Evolutionary conservation across 2,113 vertebrate genomes (phyloP), one percentile per base, ranked within the genome.

Genomic region (Chaetops frenatus): DNA sequence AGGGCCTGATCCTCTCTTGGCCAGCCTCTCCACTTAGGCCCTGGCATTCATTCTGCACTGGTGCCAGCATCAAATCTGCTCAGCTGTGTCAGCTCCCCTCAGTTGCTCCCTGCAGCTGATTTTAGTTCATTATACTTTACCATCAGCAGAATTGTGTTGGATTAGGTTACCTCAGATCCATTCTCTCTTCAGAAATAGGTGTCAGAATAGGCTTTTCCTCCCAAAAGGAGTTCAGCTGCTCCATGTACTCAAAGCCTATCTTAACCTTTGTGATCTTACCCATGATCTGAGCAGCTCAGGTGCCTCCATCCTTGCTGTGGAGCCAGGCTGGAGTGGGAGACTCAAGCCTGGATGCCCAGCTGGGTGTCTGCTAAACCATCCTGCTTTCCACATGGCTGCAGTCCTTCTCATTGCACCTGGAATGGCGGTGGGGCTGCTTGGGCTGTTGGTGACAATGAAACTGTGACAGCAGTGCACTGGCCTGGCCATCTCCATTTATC

Each of bases 61-160:
- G 90, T 96, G 95, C 96, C 93, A 93, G 85, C 93, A 78, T 67
- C 74, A 64, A 71, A 93, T 94, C 88, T 96, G 92, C 92, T 96
- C 90, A 70, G 50, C 93, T 31, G 0, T 77, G 47, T 92, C 54
- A 0, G 27, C 60, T 92, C 82, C 71, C 86, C 84, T 76, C 45
- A 21, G 12, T 92, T 85, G 84, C 67, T 85, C 91, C 6, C 1
- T 70, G 72, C 54, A 6, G 61, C 66, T 88, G 84, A 47, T 50
- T 81, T 76, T 69, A 66, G 54, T 86, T 95, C 7, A 1, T 90
- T 70, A 36, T 11, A 7, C 74, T 82, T 87, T 5, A 20, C 51
- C 42, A 23, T 94, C 60, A 67, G 42, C 66, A 62, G 58, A 73
- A 35, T 33, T 79, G 11, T 0, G 0, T 77, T 90, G 22, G 57